These are phyloP conservation scores for Tigriopus japonicus DNA, from an alignment of 1,140 invertebrate species.

Conservation along the genomic window DNA sequence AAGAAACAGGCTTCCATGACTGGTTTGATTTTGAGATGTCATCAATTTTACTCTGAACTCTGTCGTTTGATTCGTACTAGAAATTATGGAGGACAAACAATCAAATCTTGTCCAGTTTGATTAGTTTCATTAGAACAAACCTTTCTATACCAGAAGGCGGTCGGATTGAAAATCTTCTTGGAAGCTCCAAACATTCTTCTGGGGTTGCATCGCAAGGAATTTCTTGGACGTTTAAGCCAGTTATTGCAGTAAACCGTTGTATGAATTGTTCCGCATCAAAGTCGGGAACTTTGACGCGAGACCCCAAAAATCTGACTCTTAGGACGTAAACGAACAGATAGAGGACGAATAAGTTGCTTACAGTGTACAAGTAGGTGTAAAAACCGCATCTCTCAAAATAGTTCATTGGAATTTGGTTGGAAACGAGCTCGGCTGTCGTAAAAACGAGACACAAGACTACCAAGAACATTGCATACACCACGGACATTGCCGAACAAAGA, in stretches of 20 bases:
- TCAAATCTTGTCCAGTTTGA: no score
- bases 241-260: background rate
- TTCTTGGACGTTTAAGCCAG: background rate
- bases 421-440: constrained; percentile 1
- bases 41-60: constrained; percentile 8
- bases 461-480: constrained; percentile 5
- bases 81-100: background rate
- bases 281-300: background rate
- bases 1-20: constrained; percentile 10
- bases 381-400: constrained; percentile 5
- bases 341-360: background rate
- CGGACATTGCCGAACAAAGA: background rate
- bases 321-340: constrained; percentile 7
- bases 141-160: background rate
- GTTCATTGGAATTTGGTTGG: constrained; percentile 2
- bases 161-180: background rate
- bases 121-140: no score
- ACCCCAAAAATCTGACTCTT: background rate
- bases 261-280: background rate
- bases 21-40: constrained; percentile 14
- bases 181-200: background rate
- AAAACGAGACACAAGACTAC: constrained; percentile 1
- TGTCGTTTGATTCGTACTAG: background rate
- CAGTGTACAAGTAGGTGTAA: constrained; percentile 7
- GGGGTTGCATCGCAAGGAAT: background rate